A percentile compares a stretch with the other conserved stretches of the same genome.
Conservation (phyloP, 1,140 invertebrate genomes). For the Tribolium madens region DNA sequence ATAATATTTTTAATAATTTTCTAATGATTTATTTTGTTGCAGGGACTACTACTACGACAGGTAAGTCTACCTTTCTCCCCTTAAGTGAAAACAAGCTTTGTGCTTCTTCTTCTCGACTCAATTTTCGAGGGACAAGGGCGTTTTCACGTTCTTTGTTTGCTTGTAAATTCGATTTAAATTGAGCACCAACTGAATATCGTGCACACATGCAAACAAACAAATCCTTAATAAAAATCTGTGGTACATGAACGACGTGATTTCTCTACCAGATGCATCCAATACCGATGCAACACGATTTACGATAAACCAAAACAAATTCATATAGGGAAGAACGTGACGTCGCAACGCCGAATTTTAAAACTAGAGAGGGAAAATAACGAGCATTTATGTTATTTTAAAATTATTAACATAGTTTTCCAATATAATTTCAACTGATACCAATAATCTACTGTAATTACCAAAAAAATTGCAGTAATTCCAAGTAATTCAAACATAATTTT, state of each 20-base stretch:
- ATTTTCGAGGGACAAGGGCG: neutral
- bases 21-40: conserved; percentile 65
- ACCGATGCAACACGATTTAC: neutral
- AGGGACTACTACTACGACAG: conserved; percentile 74
- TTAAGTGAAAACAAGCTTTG: conserved; percentile 47
- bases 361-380: too few species aligned
- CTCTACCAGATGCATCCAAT: neutral
- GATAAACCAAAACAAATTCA: conserved; percentile 16
- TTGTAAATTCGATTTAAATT: conserved; percentile 31
- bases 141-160: conserved; percentile 7
- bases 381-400: too few species aligned
- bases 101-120: neutral
- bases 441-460: too few species aligned
- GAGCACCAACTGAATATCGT: conserved; percentile 8
- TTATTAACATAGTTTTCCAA: too few species aligned
- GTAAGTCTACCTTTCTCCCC: too few species aligned
- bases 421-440: too few species aligned
- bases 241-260: conserved; percentile 20
- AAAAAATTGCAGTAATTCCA: too few species aligned
- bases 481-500: too few species aligned
- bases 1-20: neutral
- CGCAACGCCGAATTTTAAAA: too few species aligned
- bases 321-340: conserved; percentile 13
- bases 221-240: conserved; percentile 37
- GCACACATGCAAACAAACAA: conserved; percentile 35